Conservation (phyloP, 2,113 vertebrate genomes). For the human (Homo sapiens) region DNA sequence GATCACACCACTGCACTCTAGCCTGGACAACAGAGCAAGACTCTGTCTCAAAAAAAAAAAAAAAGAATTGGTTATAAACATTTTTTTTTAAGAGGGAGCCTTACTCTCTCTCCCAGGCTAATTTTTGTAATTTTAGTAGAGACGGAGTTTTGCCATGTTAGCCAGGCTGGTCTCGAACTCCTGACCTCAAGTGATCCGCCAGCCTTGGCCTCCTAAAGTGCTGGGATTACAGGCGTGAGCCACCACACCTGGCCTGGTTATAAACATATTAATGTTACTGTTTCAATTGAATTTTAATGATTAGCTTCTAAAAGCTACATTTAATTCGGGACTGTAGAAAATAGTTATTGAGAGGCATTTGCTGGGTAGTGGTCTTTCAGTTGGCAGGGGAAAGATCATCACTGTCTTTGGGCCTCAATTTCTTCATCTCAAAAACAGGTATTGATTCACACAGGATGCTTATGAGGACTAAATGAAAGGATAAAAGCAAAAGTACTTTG, state of each 20-base stretch:
- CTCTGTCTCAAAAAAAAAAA: no score
- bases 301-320: not conserved
- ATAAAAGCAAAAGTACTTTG: not conserved
- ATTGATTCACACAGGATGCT: slow-evolving; percentile 25
- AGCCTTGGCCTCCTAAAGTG: not conserved
- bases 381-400: not conserved
- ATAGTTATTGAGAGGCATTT: not conserved
- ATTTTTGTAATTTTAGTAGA: no score
- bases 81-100: no score
- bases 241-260: not conserved
- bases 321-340: not conserved
- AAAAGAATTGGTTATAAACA: no score
- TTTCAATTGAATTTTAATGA: slow-evolving; percentile 14
- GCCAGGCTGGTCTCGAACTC: not conserved
- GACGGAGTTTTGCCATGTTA: not conserved
- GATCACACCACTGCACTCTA: no score
- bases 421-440: slow-evolving; percentile 3
- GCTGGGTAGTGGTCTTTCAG: not conserved
- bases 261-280: not conserved
- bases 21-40: no score
- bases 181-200: not conserved
- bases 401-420: not conserved
- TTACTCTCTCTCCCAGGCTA: no score
- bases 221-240: not conserved
- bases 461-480: not conserved